Evolutionary conservation across 2,797 vertebrate species (phyloP), one percentile per base, ranked within the genome.

Genomic region (Luscinia luscinia): DNA sequence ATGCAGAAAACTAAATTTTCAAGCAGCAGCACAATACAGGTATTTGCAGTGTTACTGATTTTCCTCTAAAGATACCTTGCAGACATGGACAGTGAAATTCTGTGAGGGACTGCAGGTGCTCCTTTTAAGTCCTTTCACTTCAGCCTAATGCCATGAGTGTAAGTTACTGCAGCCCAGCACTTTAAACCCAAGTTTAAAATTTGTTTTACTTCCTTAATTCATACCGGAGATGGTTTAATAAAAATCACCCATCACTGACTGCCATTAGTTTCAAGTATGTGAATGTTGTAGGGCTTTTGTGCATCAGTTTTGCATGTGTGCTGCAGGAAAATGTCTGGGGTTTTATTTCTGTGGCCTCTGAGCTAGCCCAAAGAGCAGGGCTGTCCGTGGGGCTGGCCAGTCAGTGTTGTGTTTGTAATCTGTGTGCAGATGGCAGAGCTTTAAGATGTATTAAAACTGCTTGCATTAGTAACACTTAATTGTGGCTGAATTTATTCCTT

Each of bases 401-500:
- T 30, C 55, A 92, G 81, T 30, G 90, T 52, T 84, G 57, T 92
- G 64, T 79, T 94, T 17, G 67, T 85, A 77, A 26, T 89, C 74
- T 87, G 85, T 84, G 68, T 86, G 70, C 88, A 94, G 87, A 90
- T 57, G 72, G 80, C 93, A 96, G 93, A 97, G 96, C 96, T 97
- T 96, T 64, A 92, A 85, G 93, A 94, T 92, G 74, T 88, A 57
- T 96, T 96, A 91, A 94, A 97, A 96, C 82, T 93, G 96, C 96
- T 97, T 97, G 94, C 83, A 9, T 70, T 95, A 94, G 93, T 96
- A 93, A 95, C 94, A 88, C 91, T 91, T 96, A 96, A 96, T 93
- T 82, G 90, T 97, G 95, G 93, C 97, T 97, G 87, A 97, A 95
- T 94, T 93, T 95, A 94, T 97, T 85, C 68, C 91, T 90, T 95